Evolutionary conservation across 1,140 invertebrate species (phyloP), one percentile per base, ranked within the genome.

Genomic region (Panulirus ornatus): DNA sequence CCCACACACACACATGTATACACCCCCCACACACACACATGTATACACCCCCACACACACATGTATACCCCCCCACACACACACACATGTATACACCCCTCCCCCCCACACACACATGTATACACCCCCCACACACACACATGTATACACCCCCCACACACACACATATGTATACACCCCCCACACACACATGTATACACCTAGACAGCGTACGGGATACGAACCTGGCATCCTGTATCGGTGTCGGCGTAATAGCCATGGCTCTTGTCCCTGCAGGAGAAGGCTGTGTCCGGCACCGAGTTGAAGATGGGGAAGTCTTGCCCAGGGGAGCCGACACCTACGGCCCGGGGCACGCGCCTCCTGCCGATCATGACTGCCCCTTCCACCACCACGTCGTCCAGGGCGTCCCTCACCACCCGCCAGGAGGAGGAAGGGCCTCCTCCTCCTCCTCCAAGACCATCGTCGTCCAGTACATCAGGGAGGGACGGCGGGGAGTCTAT

Each of bases 161-260:
- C 27, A 44, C n/a, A n/a, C n/a, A n/a, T n/a, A n/a, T n/a, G n/a
- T n/a, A n/a, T n/a, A n/a, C n/a, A n/a, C n/a, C n/a, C n/a, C n/a
- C n/a, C n/a, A n/a, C n/a, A n/a, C n/a, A n/a, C n/a, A 6, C 44
- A n/a, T 51, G 22, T 44, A 16, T 73, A 36, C 38, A 16, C 63
- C 42, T 22, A 51, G 34, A 14, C 42, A 30, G 36, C 38, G 19
- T 36, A 34, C 82, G n/a, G 66, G 66, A 36, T n/a, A 30, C 70
- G 88, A 94, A 96, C 96, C 95, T 98, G 97, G 92, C 97, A 97
- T 81, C 96, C 97, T 87, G 97, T 97, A 94, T 97, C 97, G 0
- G 97, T 95, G 92, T 97, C 97, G 16, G 97, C 97, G 93, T 97
- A 98, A 95, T 97, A 97, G 90, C 97, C 97, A 70, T 97, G 97